Percentiles rank a stretch among this genome's conserved stretches.
Conservation (phyloP, 92 coral and sea anemone species). For the Phymanthus crucifer region DNA sequence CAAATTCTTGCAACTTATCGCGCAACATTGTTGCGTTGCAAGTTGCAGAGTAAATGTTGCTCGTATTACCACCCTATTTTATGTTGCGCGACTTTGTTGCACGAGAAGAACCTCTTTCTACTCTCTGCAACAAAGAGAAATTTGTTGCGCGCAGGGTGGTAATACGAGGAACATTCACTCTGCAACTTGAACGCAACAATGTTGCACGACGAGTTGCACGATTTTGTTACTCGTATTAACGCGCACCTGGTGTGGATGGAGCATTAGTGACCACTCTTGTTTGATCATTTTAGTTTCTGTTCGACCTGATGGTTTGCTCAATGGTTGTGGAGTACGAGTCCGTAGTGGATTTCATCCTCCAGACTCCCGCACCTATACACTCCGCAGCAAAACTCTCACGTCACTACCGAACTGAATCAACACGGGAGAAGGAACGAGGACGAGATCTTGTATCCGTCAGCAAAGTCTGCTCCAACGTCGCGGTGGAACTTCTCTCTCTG, state of each 20-base stretch:
- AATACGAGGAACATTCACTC: too few relatives aligned
- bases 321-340: slow-evolving; percentile 80
- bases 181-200: too few relatives aligned
- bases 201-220: too few relatives aligned
- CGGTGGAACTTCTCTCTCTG: slow-evolving; percentile 85
- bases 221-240: too few relatives aligned
- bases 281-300: slow-evolving; percentile 68
- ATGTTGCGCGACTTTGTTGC: too few relatives aligned
- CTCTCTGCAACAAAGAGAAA: too few relatives aligned
- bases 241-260: background rate
- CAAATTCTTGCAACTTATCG: too few relatives aligned
- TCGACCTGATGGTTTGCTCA: slow-evolving; percentile 97
- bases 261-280: background rate
- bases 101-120: too few relatives aligned
- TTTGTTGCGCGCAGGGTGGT: too few relatives aligned
- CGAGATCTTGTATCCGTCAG: slow-evolving; percentile 92
- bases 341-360: slow-evolving; percentile 85
- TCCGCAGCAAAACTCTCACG: slow-evolving; percentile 94
- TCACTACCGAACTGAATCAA: slow-evolving; percentile 87
- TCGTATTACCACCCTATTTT: too few relatives aligned
- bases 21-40: too few relatives aligned
- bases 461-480: slow-evolving; percentile 88
- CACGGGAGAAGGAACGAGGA: slow-evolving; percentile 93
- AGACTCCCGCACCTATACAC: slow-evolving; percentile 95
- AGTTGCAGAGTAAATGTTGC: too few relatives aligned